A percentile compares a stretch with the other conserved stretches of the same genome.
Evolutionary conservation across 2,888 invertebrate genomes (phyloP).

Genomic region (Polyommatus icarus): DNA sequence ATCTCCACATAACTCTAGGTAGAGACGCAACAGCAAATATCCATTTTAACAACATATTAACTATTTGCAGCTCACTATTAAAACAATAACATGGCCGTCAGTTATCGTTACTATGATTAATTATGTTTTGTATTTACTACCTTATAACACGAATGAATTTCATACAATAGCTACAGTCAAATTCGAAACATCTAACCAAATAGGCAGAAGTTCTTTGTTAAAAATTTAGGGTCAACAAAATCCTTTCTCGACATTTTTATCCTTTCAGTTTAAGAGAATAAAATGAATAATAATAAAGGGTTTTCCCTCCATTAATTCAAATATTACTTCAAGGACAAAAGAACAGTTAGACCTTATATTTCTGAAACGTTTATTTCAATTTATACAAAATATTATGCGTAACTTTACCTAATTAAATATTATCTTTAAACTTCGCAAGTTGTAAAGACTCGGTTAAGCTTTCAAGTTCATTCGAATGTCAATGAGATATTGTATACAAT

Average conservation of each 20-base stretch:
- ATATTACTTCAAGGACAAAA: slow-evolving; percentile 20
- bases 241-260: slow-evolving; percentile 3
- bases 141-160: no score
- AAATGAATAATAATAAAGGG: slow-evolving; percentile 10
- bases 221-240: background rate
- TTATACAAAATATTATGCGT: slow-evolving; percentile 4
- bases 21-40: no score
- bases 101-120: no score
- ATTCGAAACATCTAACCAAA: no score
- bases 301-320: slow-evolving; percentile 11
- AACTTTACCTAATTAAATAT: slow-evolving; percentile 14
- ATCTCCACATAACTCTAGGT: no score
- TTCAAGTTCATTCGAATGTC: background rate
- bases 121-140: no score
- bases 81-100: no score
- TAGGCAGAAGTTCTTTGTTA: background rate
- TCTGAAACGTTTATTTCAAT: slow-evolving; percentile 5
- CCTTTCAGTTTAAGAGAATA: background rate
- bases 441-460: background rate
- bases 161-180: no score
- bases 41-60: no score
- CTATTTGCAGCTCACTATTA: no score
- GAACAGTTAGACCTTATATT: slow-evolving; percentile 10
- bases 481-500: background rate
- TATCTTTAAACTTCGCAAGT: slow-evolving; percentile 14